Percentiles rank a stretch among this genome's conserved stretches.
Evolutionary conservation across 1,140 invertebrate genomes (phyloP).

Genomic region (Aphelinus certus): DNA sequence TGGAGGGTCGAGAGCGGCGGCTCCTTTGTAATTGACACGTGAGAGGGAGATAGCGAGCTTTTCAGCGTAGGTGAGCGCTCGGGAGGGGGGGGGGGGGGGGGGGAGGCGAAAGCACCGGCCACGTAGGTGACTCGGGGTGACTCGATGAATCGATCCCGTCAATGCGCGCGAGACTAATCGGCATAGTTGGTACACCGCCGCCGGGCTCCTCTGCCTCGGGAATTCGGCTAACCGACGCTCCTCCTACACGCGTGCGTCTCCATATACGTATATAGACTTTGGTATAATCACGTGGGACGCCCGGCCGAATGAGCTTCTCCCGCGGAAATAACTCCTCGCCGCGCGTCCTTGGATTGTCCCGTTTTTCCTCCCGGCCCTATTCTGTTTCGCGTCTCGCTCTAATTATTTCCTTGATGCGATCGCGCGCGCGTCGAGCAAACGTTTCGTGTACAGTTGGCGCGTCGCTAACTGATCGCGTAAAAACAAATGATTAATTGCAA

Average conservation of each 20-base stretch:
- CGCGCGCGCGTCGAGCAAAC: not conserved
- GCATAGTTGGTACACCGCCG: slow-evolving; percentile 50
- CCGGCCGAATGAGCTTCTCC: not conserved
- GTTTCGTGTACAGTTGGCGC: not conserved
- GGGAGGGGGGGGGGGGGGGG: not conserved
- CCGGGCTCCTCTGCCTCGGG: slow-evolving; percentile 13
- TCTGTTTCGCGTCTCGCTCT: slow-evolving; percentile 3
- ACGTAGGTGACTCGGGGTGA: slow-evolving; percentile 41
- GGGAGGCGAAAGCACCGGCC: slow-evolving; percentile 29
- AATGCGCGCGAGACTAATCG: slow-evolving; percentile 50
- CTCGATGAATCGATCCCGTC: slow-evolving; percentile 40
- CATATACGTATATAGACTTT: not conserved
- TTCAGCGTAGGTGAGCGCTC: too few relatives aligned
- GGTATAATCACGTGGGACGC: not conserved
- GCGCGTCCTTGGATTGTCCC: not conserved
- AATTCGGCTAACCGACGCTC: slow-evolving; percentile 41
- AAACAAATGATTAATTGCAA: slow-evolving; percentile 27
- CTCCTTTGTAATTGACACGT: too few relatives aligned
- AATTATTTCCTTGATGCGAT: slow-evolving; percentile 20
- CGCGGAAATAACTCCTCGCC: not conserved
- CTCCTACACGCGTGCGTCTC: slow-evolving; percentile 4
- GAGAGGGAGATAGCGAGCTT: too few relatives aligned
- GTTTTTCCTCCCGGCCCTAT: not conserved
- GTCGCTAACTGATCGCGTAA: not conserved
- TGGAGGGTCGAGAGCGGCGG: too few relatives aligned